Conservation (phyloP, 1,140 invertebrate species). For the Eriocheir sinensis region DNA sequence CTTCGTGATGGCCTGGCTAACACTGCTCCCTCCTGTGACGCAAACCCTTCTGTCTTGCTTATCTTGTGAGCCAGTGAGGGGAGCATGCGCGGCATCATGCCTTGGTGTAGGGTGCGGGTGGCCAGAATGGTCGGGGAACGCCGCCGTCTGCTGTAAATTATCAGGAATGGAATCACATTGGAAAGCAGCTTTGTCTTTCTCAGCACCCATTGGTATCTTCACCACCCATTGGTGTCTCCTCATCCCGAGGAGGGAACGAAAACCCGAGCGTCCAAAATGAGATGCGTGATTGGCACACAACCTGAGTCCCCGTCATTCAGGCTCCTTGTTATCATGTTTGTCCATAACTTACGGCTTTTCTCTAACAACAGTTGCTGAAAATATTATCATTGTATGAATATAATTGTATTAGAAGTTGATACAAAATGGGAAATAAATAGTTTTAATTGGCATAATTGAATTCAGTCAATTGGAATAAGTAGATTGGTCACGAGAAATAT, state of each 20-base stretch:
- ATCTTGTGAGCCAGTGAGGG: not conserved
- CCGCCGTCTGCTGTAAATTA: not conserved
- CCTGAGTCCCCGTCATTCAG: conserved; percentile 1
- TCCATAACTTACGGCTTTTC: not conserved
- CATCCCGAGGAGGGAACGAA: not conserved
- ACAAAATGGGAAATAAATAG: not conserved
- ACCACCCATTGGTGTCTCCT: not conserved
- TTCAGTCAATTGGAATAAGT: not conserved
- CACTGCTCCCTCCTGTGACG: not conserved
- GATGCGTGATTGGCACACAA: not conserved
- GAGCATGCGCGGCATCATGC: not conserved
- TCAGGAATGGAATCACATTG: not conserved
- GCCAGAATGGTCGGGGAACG: conserved; percentile 19
- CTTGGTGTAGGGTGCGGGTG: not conserved
- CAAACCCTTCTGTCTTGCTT: conserved; percentile 19
- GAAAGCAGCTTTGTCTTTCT: not conserved
- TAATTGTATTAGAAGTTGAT: not conserved
- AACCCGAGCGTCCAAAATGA: not conserved
- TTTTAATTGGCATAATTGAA: not conserved
- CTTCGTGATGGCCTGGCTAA: not conserved
- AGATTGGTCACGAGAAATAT: not conserved
- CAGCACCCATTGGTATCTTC: no score
- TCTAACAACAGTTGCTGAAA: not conserved
- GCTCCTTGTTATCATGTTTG: not conserved
- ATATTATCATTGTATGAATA: conserved; percentile 38